phyloP scores from a whole-genome alignment of 2,113 vertebrate species.

The Heptranchias perlo region DNA sequence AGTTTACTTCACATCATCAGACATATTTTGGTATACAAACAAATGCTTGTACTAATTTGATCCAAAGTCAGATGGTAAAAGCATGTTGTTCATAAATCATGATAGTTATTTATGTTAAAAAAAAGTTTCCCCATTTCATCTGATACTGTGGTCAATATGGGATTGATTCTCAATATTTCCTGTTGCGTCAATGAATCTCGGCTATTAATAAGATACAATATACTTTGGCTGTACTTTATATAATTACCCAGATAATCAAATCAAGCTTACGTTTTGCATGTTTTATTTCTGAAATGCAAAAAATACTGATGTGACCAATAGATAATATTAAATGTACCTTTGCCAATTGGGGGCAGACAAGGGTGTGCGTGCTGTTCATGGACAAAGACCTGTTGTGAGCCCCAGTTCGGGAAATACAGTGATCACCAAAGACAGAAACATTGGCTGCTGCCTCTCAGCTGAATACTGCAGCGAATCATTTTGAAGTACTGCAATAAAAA shows the following conservation, averaged over 20 bases:
- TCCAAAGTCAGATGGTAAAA: neutral
- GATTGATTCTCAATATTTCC: neutral
- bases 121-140: neutral
- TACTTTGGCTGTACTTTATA: neutral
- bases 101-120: neutral
- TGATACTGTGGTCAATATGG: neutral
- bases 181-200: neutral
- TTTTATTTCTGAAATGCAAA: neutral
- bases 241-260: neutral
- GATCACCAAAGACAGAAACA: neutral
- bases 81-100: neutral
- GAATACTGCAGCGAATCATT: neutral
- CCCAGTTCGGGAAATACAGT: neutral
- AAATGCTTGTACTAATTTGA: neutral
- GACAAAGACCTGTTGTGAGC: neutral
- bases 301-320: neutral
- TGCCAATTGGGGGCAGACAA: neutral
- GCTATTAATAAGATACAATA: neutral
- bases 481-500: constrained; percentile 2
- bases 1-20: neutral
- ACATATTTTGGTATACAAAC: neutral
- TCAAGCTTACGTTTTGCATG: neutral
- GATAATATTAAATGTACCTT: neutral
- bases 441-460: neutral
- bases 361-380: neutral